phyloP scores from a whole-genome alignment of 2,888 invertebrate species.

The Hedychridium roseum region DNA sequence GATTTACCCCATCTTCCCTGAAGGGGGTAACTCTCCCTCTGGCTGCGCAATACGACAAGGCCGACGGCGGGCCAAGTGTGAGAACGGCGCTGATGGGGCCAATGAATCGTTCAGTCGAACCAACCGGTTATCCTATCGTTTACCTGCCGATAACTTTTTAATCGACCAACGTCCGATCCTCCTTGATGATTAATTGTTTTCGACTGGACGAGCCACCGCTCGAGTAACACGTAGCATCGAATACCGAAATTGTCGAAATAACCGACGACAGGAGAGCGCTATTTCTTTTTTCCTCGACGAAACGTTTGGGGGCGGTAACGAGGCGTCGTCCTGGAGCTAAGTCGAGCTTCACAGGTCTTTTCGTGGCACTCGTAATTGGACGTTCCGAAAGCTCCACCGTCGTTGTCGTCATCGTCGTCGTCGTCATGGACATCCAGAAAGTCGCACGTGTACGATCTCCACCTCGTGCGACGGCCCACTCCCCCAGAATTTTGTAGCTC shows the following conservation, averaged over 20 bases:
- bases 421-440: constrained; percentile 1
- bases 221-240: no score
- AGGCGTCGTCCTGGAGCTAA: constrained; percentile 22
- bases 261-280: no score
- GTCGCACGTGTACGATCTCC: constrained; percentile 16
- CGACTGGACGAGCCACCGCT: no score
- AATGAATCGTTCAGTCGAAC: constrained; percentile 44
- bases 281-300: not conserved
- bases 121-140: constrained; percentile 49
- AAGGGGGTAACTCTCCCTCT: constrained; percentile 27
- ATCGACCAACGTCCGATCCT: no score
- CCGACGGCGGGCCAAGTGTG: constrained; percentile 18
- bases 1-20: constrained; percentile 50
- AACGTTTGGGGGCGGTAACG: constrained; percentile 12
- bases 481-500: constrained; percentile 27
- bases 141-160: no score
- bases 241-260: no score
- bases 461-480: constrained; percentile 6
- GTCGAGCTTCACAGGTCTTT: constrained; percentile 26
- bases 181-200: no score
- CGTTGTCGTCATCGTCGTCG: not conserved
- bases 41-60: constrained; percentile 18
- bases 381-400: constrained; percentile 18
- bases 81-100: constrained; percentile 29
- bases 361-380: constrained; percentile 32